Base-by-base conservation (phyloP, 2,113 vertebrate genomes). In the Melierax canorus region DNA sequence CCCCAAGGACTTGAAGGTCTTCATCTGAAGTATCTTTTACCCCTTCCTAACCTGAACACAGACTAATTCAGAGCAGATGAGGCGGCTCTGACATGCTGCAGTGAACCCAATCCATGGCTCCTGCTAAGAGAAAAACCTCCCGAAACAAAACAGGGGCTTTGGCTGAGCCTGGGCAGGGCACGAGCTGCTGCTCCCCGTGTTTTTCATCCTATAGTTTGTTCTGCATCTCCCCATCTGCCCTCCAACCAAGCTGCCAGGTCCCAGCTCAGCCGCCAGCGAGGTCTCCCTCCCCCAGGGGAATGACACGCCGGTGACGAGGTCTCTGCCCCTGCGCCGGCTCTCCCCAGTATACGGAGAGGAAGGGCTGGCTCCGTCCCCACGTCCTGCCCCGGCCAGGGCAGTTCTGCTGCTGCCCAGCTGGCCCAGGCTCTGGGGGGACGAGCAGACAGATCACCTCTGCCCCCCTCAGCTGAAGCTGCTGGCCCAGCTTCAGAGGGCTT, bases 401-500 rank as follows among this genome's bases (percentile, higher is more conserved):
- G 38, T n/a, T 46, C 78, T 46, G 59, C 39, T 1, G 5, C 64
- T 18, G 76, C 39, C 63, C 2, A 4, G 26, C 77, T 84, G 78
- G 67, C 78, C 24, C 36, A 7, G 83, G 24, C 78, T 22, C 15
- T 0, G 21, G 43, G 36, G 21, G 60, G 13, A 67, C 1, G 0
- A 69, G 79, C 55, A 75, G 78, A 32, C 82, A 24, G 6, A 39
- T 10, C 6, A 58, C 90, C 85, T 76, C 90, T 84, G 95, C 23
- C 34, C 88, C 8, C 10, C 64, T 50, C 3, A 46, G 82, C 88
- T 43, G 58, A 30, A 32, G 75, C 96, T 39, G 67, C 95, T 89
- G 92, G 94, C 93, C 67, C 72, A 23, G 88, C 91, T 78, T 81
- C 95, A 94, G 9, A 81, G 76, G 60, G 88, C 55, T 88, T 46